Evolutionary conservation across 2,888 invertebrate species (phyloP).

Genomic region (Smittia sp.): DNA sequence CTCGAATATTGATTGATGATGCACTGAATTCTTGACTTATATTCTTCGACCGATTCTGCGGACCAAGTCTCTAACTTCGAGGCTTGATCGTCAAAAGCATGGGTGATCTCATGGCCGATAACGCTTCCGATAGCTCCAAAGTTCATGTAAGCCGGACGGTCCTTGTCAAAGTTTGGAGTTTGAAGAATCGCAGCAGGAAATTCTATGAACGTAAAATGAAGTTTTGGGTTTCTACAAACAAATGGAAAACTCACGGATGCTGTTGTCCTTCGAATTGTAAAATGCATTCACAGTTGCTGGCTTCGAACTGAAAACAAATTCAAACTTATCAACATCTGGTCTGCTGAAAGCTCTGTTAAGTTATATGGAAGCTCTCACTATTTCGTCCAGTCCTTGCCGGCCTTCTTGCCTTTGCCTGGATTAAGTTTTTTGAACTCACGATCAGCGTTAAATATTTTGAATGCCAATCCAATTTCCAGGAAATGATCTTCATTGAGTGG

Average conservation of each 20-base stretch:
- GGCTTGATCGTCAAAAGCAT: not conserved
- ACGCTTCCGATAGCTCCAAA: constrained; percentile 6
- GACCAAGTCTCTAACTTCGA: not conserved
- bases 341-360: no score
- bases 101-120: constrained; percentile 2
- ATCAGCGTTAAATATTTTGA: not conserved
- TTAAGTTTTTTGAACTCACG: not conserved
- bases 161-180: not conserved
- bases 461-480: not conserved
- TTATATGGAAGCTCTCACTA: not conserved
- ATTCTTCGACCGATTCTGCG: not conserved
- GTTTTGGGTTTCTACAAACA: no score
- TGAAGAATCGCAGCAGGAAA: not conserved
- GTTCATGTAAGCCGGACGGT: not conserved
- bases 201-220: no score
- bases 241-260: not conserved
- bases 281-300: not conserved
- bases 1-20: not conserved
- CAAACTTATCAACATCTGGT: no score
- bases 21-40: not conserved
- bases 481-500: not conserved
- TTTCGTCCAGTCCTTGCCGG: not conserved
- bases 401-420: no score
- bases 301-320: not conserved
- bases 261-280: not conserved